Evolutionary conservation across 2,797 vertebrate species (phyloP).

Genomic region (Gymnoscopelus braueri): DNA sequence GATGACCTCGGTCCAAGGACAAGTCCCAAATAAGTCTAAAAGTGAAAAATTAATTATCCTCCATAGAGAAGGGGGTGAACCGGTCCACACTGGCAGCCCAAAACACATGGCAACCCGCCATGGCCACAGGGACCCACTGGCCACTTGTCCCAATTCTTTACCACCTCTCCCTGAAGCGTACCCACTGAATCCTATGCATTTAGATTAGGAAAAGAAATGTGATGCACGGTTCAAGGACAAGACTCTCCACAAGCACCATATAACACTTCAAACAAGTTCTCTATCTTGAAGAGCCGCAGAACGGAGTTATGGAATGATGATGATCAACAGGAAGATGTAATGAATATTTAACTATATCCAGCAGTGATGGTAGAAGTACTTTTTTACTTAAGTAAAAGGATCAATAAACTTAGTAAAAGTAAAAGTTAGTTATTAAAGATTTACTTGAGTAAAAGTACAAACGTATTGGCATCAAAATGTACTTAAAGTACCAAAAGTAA

Average conservation of each 20-base stretch:
- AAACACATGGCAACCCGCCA: conserved; percentile 66
- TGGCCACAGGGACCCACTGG: conserved; percentile 58
- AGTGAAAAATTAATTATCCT: conserved; percentile 76
- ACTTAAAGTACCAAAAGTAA: no score
- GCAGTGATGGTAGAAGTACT: no score
- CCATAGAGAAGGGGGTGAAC: conserved; percentile 51
- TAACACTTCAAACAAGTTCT: neutral
- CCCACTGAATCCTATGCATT: conserved; percentile 31
- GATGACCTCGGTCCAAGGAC: conserved; percentile 70
- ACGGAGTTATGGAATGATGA: neutral
- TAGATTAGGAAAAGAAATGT: conserved; percentile 4
- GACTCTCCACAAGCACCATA: conserved; percentile 14
- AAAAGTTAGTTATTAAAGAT: no score
- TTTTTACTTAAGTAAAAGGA: no score
- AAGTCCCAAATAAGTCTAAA: conserved; percentile 76
- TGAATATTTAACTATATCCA: neutral
- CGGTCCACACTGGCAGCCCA: conserved; percentile 51
- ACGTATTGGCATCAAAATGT: no score
- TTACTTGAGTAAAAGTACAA: no score
- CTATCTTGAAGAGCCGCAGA: neutral
- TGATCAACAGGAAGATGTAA: neutral
- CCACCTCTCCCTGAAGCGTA: conserved; percentile 47
- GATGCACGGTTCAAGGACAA: conserved; percentile 1
- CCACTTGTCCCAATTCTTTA: conserved; percentile 67
- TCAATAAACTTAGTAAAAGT: no score